Base-by-base conservation (phyloP, 2,113 vertebrate species). In the Xenotilapia leptura region DNA sequence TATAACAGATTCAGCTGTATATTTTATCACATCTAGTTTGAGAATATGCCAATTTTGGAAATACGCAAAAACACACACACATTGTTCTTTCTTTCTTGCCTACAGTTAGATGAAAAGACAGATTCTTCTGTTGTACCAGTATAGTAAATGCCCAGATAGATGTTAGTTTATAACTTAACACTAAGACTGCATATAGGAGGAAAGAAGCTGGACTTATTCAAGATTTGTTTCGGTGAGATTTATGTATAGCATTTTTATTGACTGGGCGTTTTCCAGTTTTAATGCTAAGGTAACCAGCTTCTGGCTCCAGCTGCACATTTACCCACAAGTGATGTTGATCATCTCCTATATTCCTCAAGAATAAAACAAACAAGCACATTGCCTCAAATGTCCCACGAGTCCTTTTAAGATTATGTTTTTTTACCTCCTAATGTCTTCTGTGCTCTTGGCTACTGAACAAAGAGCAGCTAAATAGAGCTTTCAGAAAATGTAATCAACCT, bases 401-500 rank as follows among this genome's bases (percentile, higher is more conserved):
- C 26, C 73, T 77, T 77, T 68, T 33, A 19, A 51, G 73, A 77
- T 77, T 0, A 51, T 77, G 26, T n/a, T n/a, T 49, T 54, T 51
- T 77, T 77, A 51, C 2, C 73, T 51, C 45, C 45, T 77, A 51
- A 51, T 33, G 73, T 77, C 45, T 19, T 77, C 26, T 51, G 73
- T 51, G 73, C 45, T 77, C 73, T 33, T 77, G 45, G 73, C 86
- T 49, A 14, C 73, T 21, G 68, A 9, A 79, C 56, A 82, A 62
- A 79, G 68, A 38, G 62, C 75, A 79, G 81, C 6, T 33, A 75
- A 81, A 79, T 83, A 68, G 55, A 84, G 65, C 83, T 83, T 89
- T 83, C 47, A 36, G 62, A 60, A 87, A 87, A 87, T 73, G 40
- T 49, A 86, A 87, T 87, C 77, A 77, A 77, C 87, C 83, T 84